Base-by-base conservation (phyloP, 1,140 invertebrate genomes). In the Triops longicaudatus region DNA sequence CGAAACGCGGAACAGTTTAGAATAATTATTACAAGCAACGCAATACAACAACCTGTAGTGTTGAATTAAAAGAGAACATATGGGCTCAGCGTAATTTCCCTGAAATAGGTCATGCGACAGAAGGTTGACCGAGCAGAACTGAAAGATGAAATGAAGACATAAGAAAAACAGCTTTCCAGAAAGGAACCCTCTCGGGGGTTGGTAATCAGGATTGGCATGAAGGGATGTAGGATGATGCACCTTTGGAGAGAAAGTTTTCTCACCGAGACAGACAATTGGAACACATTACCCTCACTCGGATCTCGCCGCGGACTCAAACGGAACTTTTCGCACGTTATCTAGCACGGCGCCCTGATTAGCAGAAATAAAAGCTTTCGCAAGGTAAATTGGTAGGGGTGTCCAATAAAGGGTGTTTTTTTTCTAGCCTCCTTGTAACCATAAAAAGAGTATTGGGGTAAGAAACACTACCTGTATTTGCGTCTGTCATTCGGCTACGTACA, bases 121-220 rank as follows among this genome's bases (percentile, higher is more conserved):
- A 63, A 63, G 50, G 50, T 22, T 63, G 50, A 63, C 50, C 50
- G 50, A 63, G 50, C 50, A 22, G 50, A 63, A 63, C 50, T 6
- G 22, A 22, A 22, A 4, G 50, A 63, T 17, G 50, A 63, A 63
- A 22, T 63, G 50, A 63, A 63, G 50, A 63, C 17, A 22, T 22
- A 63, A 63, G 50, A 63, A 63, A 22, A 63, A 63, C 50, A 63
- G n/a, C 17, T 22, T 63, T 63, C n/a, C 50, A 17, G 14, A 22
- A 17, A 63, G 14, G 50, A 63, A 63, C 50, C 50, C 50, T 22
- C 50, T 11, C 22, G 50, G 50, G 50, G 50, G 22, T 63, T 63
- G 22, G 50, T n/a, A 63, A 63, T 63, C 17, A 63, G 50, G 50
- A 63, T 63, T 63, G 50, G n/a, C n/a, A 63, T 63, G 50, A n/a